Conservation (phyloP, 92 coral and sea anemone species). For the Zoanthus sansibaricus region DNA sequence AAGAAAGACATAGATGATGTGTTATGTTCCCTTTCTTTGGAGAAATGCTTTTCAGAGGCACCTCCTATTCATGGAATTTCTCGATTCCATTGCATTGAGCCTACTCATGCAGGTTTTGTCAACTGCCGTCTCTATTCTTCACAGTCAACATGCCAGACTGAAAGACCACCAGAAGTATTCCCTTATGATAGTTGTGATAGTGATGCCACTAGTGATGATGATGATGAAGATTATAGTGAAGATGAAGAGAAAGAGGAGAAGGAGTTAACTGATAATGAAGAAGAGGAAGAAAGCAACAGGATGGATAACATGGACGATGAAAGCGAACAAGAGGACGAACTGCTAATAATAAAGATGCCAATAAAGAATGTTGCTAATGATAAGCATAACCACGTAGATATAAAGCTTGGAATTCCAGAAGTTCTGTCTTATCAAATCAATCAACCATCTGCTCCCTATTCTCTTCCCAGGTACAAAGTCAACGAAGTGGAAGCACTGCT, state of each 20-base stretch:
- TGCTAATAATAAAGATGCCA: conserved; percentile 34
- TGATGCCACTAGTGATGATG: background rate
- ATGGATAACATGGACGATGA: conserved; percentile 39
- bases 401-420: conserved; percentile 45
- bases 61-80: conserved; percentile 54
- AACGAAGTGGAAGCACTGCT: conserved; percentile 45
- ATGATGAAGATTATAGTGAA: conserved; percentile 8
- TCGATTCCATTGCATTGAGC: conserved; percentile 56
- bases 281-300: conserved; percentile 15
- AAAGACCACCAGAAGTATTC: conserved; percentile 46
- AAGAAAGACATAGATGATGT: conserved; percentile 39
- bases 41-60: conserved; percentile 49
- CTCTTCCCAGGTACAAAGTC: conserved; percentile 43
- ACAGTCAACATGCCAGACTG: conserved; percentile 48
- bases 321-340: conserved; percentile 24
- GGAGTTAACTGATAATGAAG: conserved; percentile 19
- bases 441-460: conserved; percentile 39
- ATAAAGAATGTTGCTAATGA: conserved; percentile 30
- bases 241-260: conserved; percentile 28
- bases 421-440: conserved; percentile 29
- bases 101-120: conserved; percentile 43
- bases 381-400: conserved; percentile 19
- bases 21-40: conserved; percentile 12
- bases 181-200: conserved; percentile 32
- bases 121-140: conserved; percentile 45